Evolutionary conservation across 92 coral and sea anemone genomes (phyloP), one percentile per base, ranked within the genome.

Genomic region (Bergia puertoricense): DNA sequence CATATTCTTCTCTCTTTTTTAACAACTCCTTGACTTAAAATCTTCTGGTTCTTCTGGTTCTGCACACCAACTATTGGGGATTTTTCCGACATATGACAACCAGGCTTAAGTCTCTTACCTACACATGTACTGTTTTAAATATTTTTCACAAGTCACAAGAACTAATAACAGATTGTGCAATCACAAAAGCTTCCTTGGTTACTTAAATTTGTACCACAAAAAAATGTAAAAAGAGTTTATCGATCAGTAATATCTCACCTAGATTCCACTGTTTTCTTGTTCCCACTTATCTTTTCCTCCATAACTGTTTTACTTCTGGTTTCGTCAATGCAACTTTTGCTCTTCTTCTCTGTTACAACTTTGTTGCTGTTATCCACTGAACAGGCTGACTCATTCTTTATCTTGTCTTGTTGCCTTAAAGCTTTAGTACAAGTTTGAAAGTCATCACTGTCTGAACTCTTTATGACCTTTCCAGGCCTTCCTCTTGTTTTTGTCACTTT

Each of bases 361-460:
- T 42, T 16, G 6, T 42, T 76, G 56, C 51, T 41, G 23, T 76
- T 41, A 38, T 76, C 80, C 54, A 42, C 56, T 42, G 80, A 76
- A 18, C 80, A 76, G 50, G 16, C 20, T 20, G 11, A 54, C 69
- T 62, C 6, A 18, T 62, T 16, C 30, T 62, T 23, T 18, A 62
- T 22, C 69, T 62, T 62, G 30, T 18, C 69, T 41, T 76, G 80
- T 41, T 76, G 54, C 80, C 42, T 76, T 18, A 76, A 76, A 76
- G 80, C 80, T 42, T 40, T 18, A 1, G 80, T 76, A 76, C 80
- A 76, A 13, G 20, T 76, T 76, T 76, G 54, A 76, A 76, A 76
- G 42, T 76, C 80, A 76, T 76, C 80, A 16, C 80, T 76, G 20
- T 76, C 80, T 76, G 80, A 76, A 76, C 80, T 76, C 22, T 76